Base-by-base conservation (phyloP, 2,888 invertebrate species). In the Sarcophaga rosellei region DNA sequence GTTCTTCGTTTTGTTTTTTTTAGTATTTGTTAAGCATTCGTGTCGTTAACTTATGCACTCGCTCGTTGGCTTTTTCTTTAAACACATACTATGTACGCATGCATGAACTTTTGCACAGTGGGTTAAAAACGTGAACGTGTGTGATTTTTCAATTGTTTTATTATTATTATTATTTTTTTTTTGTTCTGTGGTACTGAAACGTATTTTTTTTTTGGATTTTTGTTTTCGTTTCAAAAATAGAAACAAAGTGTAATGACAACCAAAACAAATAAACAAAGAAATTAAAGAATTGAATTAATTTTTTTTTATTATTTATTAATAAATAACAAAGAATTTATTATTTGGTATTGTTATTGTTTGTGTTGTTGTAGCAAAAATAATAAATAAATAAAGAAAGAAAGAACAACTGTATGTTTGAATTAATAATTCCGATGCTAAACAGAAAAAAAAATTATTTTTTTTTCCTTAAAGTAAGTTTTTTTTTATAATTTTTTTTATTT, bases 21-120 rank as follows among this genome's bases (percentile, higher is more conserved):
- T 70, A 86, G 86, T 86, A 81, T 86, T 81, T 84, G 86, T 86
- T 86, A 84, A 78, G 86, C 84, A 81, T 84, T 86, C 86, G 84
- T 84, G 53, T 69, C 79, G 86, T 79, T 80, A 80, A 69, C 83
- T 82, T 74, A 80, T 76, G 63, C 57, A 77, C 25, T 72, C 62
- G 73, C 21, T 57, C 62, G 79, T 62, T 61, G 68, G 75, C 53
- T 53, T 59, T 15, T 66, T 75, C 62, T n/a, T 47, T 59, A 59
- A 25, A 61, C 17, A 53, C 17, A 53, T 53, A 3, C 4, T 12
- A 47, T 3, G 15, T 47, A 15, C 53, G 53, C 53, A 53, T 53
- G 53, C 53, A 15, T 17, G 12, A 66, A 35, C 69, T 59, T 17
- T 66, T 35, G 68, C 73, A 81, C 77, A 76, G 81, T 62, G 76